Conservation (phyloP, 1,140 invertebrate species). For the Zaprionus gabonicus region DNA sequence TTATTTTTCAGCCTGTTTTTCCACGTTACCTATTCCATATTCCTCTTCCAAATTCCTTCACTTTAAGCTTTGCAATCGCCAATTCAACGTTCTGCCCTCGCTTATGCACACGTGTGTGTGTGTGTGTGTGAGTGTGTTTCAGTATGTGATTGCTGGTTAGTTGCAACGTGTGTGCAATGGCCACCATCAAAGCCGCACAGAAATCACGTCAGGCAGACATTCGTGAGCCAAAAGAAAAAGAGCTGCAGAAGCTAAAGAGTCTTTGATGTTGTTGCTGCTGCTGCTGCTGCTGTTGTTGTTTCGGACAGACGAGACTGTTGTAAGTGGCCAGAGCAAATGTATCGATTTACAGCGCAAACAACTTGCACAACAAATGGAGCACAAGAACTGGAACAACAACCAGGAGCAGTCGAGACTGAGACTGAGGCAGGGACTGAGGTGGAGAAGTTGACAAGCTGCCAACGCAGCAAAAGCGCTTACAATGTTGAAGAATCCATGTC, state of each 20-base stretch:
- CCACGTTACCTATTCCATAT: neutral
- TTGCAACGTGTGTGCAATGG: slow-evolving; percentile 64
- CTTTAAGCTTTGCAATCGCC: neutral
- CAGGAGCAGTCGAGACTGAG: slow-evolving; percentile 18
- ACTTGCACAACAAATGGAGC: slow-evolving; percentile 73
- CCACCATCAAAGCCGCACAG: slow-evolving; percentile 73
- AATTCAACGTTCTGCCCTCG: slow-evolving; percentile 13
- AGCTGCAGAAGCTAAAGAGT: slow-evolving; percentile 5
- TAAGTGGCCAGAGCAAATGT: slow-evolving; percentile 75
- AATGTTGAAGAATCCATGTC: slow-evolving; percentile 79
- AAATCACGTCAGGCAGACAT: slow-evolving; percentile 65
- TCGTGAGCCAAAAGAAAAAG: slow-evolving; percentile 48
- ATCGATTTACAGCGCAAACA: slow-evolving; percentile 80
- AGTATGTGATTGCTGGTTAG: slow-evolving; percentile 21
- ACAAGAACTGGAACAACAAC: slow-evolving; percentile 59
- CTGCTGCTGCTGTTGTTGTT: slow-evolving; percentile 33
- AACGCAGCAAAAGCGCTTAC: slow-evolving; percentile 80
- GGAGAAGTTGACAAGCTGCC: slow-evolving; percentile 69
- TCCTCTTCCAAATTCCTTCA: neutral
- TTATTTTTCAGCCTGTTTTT: neutral
- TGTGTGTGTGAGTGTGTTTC: neutral
- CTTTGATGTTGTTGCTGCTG: slow-evolving; percentile 47
- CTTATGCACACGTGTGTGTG: neutral
- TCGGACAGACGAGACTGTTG: slow-evolving; percentile 36
- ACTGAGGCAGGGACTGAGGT: slow-evolving; percentile 19